Evolutionary conservation across 1,140 invertebrate species (phyloP), one percentile per base, ranked within the genome.

Genomic region (Kradibia gibbosae): DNA sequence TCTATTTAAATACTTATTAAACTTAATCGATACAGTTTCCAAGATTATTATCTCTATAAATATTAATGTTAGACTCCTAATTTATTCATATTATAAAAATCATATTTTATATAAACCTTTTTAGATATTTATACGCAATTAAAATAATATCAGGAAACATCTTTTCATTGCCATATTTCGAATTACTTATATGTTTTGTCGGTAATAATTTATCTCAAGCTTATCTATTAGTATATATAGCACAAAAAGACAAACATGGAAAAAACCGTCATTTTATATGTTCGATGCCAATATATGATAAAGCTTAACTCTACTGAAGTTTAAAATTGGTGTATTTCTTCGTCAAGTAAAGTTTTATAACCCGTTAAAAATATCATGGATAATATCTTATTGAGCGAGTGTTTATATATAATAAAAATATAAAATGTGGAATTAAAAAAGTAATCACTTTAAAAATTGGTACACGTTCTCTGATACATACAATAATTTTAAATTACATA

Each of bases 221-320:
- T 70, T 11, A 70, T 70, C 0, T 62, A 62, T 62, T 62, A 11
- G 1, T 25, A 31, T 36, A 70, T 42, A 22, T 22, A 70, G 17
- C 13, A 8, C 36, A 17, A n/a, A 34, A 62, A 62, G 31, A 31
- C 31, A 34, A 39, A 70, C 31, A 34, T 36, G 7, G 31, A n/a
- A 70, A 45, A 45, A 70, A 17, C 65, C 22, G 36, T 39, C 65
- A n/a, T 22, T 70, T 34, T 45, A 45, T 70, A 34, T 11, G 22
- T 70, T 70, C 39, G 36, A 50, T 50, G 45, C 65, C 65, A 22
- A 70, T 70, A 39, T 22, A 34, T 17, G 28, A 74, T 72, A 72
- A 72, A 48, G 28, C 48, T 48, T 72, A 8, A 15, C 42, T 48
- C 70, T 10, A 48, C 20, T 50, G 7, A 67, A 67, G 36, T 22